Conservation (phyloP, 2,113 vertebrate genomes). For the Sceloporus undulatus region DNA sequence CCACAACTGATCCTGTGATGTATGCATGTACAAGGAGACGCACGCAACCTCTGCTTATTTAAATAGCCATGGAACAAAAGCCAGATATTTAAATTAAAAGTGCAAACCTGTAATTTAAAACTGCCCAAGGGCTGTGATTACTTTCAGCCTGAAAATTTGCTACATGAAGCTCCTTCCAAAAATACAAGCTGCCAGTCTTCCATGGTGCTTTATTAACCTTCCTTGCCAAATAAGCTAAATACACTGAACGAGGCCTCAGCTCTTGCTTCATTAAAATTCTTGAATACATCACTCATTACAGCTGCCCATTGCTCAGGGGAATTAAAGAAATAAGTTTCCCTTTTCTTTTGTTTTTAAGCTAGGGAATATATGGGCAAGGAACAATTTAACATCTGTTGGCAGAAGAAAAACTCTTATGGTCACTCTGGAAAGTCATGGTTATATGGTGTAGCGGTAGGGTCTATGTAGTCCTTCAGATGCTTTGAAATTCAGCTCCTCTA, state of each 20-base stretch:
- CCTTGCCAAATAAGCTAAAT: background rate
- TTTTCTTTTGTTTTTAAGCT: background rate
- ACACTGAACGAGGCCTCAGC: background rate
- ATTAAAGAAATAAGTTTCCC: background rate
- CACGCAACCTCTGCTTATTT: background rate
- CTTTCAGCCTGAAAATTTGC: constrained; percentile 2
- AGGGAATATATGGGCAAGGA: background rate
- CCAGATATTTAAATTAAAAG: constrained; percentile 4
- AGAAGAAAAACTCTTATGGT: background rate
- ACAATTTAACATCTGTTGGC: background rate
- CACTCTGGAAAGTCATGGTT: background rate
- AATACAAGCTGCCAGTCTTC: constrained; percentile 14
- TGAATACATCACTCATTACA: background rate
- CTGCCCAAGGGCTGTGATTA: background rate
- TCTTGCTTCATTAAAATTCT: background rate
- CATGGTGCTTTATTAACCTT: background rate
- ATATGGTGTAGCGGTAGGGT: no score
- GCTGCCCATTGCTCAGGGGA: background rate
- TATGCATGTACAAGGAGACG: background rate
- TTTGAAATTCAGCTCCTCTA: no score
- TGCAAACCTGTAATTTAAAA: constrained; percentile 14
- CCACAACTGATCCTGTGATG: background rate
- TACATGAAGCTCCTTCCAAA: constrained; percentile 11
- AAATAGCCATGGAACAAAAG: constrained; percentile 17
- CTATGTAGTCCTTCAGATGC: no score